Percentiles rank a stretch among this genome's conserved stretches.
These are phyloP conservation scores for Corythaixoides concolor DNA, from an alignment of 2,113 vertebrate species.

Conservation along the genomic window DNA sequence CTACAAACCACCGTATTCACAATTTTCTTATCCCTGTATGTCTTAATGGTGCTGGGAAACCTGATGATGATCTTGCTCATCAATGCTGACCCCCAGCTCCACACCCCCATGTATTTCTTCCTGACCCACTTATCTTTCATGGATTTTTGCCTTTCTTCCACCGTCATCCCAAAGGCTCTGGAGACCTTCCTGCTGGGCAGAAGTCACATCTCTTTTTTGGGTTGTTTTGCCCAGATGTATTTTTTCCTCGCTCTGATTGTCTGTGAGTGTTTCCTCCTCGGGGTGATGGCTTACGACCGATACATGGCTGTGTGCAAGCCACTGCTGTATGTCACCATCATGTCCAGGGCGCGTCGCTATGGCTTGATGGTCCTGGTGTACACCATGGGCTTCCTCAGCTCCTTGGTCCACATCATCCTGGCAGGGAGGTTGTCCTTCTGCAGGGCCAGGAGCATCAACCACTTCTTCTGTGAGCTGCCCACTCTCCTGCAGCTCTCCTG, in stretches of 20 bases:
- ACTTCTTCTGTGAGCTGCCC: conserved; percentile 66
- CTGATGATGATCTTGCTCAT: conserved; percentile 34
- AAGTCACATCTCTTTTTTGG: conserved; percentile 43
- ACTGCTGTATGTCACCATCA: conserved; percentile 18
- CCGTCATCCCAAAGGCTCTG: conserved; percentile 41
- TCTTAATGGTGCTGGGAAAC: neutral
- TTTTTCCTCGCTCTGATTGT: conserved; percentile 11
- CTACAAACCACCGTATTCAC: neutral
- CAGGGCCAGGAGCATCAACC: conserved; percentile 29
- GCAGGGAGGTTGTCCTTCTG: conserved; percentile 47
- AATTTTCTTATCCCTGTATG: neutral
- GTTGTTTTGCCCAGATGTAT: conserved; percentile 36
- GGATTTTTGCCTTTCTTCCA: conserved; percentile 47
- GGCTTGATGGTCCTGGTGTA: neutral
- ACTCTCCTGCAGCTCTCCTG: conserved; percentile 54
- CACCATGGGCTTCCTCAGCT: conserved; percentile 14
- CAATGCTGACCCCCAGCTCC: neutral
- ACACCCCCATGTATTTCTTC: conserved; percentile 61
- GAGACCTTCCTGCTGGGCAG: conserved; percentile 23
- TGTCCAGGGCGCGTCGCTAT: neutral
- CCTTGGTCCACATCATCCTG: conserved; percentile 38
- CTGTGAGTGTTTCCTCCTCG: conserved; percentile 30
- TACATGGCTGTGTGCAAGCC: conserved; percentile 44
- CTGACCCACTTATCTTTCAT: conserved; percentile 43
- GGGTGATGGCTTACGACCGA: conserved; percentile 53